Base-by-base conservation (phyloP, 2,888 invertebrate genomes). In the Pyrochroa serraticornis region DNA sequence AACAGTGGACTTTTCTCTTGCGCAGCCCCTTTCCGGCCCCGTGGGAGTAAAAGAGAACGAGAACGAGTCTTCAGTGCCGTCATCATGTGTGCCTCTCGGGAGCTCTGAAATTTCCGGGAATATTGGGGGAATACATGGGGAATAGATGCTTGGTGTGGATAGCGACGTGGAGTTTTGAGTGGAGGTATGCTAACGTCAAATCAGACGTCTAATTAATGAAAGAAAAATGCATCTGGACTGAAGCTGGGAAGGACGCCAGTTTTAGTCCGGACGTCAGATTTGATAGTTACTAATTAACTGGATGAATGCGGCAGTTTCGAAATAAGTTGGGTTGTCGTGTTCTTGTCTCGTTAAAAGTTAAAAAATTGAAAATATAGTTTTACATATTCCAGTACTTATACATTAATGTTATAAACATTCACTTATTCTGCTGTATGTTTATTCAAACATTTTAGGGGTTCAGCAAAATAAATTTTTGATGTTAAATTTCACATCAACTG, bases 81-180 rank as follows among this genome's bases (percentile, higher is more conserved):
- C 74, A 72, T 72, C 71, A 67, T 70, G 69, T 67, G 68, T 63
- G 68, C 71, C 74, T 66, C 74, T 66, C 54, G 71, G 69, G 73
- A 68, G 59, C 60, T 54, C 51, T 39, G 61, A 60, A 60, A 50
- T 49, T 62, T 48, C 52, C 47, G 60, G 56, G 44, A 66, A 61
- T 49, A 54, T 57, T 52, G 47, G 31, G 34, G 7, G 41, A 32
- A 13, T 41, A 33, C 22, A 38, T 7, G 31, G 36, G 60, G 60
- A 60, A 65, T 53, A 58, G 42, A 1, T 3, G 7, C 12, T 33
- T 8, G 13, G 12, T 34, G 33, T 6, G 34, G 32, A 38, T 30
- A 49, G 37, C 32, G 38, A 51, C 33, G 14, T 43, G 36, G 22
- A 22, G 22, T 22, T 22, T 22, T 22, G 22, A 22, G 22, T 22